Conservation (phyloP, 2,113 vertebrate genomes). For the Axis porcinus region DNA sequence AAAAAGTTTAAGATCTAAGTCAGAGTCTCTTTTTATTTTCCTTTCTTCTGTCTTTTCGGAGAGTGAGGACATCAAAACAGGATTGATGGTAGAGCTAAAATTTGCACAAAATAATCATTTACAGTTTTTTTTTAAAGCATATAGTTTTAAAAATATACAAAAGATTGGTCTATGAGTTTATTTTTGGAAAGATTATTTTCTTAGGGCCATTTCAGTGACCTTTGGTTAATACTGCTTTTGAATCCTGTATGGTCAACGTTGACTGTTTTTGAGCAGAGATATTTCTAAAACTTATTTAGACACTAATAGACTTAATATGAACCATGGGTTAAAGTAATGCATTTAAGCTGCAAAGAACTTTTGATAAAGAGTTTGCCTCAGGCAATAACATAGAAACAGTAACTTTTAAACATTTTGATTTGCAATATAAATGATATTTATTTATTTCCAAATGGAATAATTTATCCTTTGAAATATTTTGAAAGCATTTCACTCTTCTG, state of each 20-base stretch:
- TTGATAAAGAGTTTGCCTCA: not conserved
- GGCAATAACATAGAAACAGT: not conserved
- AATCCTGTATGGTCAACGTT: not conserved
- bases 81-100: not conserved
- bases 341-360: not conserved
- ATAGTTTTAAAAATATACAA: not conserved
- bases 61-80: not conserved
- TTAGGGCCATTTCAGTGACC: not conserved
- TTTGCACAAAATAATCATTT: not conserved
- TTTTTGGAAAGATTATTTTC: not conserved
- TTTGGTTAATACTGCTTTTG: not conserved
- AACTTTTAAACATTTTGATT: conserved; percentile 50
- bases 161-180: not conserved
- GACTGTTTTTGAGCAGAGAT: conserved; percentile 11
- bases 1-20: not conserved
- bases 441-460: conserved; percentile 48
- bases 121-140: not conserved
- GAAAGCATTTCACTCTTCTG: conserved; percentile 59
- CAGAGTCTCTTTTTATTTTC: not conserved
- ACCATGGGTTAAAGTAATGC: not conserved
- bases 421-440: conserved; percentile 43
- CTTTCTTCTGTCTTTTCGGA: not conserved
- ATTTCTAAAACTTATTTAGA: not conserved
- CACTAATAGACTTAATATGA: not conserved
- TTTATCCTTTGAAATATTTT: conserved; percentile 62